phyloP scores from a whole-genome alignment of 2,888 invertebrate genomes.

The Macropis europaea region DNA sequence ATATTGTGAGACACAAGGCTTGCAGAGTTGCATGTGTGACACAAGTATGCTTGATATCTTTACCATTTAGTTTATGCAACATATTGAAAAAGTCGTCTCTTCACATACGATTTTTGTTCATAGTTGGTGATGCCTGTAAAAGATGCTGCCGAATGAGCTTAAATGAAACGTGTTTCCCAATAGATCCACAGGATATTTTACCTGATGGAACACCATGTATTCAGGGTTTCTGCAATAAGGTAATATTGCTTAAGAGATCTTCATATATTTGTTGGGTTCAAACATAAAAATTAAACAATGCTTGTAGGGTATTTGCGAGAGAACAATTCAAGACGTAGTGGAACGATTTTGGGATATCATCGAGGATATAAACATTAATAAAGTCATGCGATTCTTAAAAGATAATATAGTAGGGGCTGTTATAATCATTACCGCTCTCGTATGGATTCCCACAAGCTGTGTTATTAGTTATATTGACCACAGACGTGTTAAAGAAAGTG shows the following conservation, averaged over 20 bases:
- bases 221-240: conserved; percentile 97
- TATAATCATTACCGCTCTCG: conserved; percentile 92
- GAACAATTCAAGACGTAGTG: conserved; percentile 96
- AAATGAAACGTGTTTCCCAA: conserved; percentile 95
- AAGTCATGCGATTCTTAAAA: conserved; percentile 92
- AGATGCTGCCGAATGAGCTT: conserved; percentile 95
- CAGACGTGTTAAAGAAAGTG: conserved; percentile 86
- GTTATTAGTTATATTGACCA: conserved; percentile 92
- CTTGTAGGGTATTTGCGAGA: conserved; percentile 93
- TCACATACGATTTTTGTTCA: neutral
- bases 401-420: conserved; percentile 97
- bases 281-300: neutral
- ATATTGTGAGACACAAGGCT: conserved; percentile 95
- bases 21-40: conserved; percentile 98
- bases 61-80: neutral
- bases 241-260: conserved; percentile 72
- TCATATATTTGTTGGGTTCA: neutral
- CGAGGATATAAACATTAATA: conserved; percentile 97
- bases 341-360: conserved; percentile 99
- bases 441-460: conserved; percentile 97
- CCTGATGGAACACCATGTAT: conserved; percentile 97
- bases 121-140: conserved; percentile 95
- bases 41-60: conserved; percentile 83
- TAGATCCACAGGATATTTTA: conserved; percentile 92
- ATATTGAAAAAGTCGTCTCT: neutral